Evolutionary conservation across 1,140 invertebrate species (phyloP).

Genomic region (Drosophila kanapiae): DNA sequence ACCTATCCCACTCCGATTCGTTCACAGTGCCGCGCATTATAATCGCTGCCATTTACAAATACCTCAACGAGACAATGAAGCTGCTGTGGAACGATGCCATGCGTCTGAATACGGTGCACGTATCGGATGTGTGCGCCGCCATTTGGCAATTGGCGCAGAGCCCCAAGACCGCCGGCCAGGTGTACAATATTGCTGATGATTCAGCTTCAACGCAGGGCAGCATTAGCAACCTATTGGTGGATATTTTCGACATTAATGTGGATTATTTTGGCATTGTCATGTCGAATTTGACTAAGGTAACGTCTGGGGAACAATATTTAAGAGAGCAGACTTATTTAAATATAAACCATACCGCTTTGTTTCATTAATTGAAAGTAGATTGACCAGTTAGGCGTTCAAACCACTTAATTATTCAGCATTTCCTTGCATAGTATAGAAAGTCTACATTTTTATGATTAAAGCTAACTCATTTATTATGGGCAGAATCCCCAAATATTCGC

Average conservation of each 20-base stretch:
- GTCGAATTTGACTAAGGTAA: constrained; percentile 90
- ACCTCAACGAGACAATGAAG: constrained; percentile 95
- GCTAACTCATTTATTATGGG: background rate
- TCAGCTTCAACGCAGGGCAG: constrained; percentile 93
- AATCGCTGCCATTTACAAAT: constrained; percentile 94
- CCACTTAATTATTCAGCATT: background rate
- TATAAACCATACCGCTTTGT: background rate
- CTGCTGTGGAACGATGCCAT: constrained; percentile 94
- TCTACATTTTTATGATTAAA: background rate
- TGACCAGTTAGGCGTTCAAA: background rate
- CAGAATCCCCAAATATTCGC: background rate
- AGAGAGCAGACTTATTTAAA: background rate
- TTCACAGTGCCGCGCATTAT: constrained; percentile 92
- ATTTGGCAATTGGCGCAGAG: constrained; percentile 88
- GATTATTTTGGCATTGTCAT: constrained; percentile 93
- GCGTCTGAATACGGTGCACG: constrained; percentile 95
- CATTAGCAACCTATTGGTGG: constrained; percentile 91
- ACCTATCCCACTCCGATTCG: constrained; percentile 23
- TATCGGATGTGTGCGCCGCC: constrained; percentile 92
- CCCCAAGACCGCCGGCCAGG: constrained; percentile 87
- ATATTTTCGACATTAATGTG: constrained; percentile 94
- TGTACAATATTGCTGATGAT: constrained; percentile 94
- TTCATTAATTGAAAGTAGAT: background rate
- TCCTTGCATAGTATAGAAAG: background rate
- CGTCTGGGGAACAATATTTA: background rate